Base-by-base conservation (phyloP, 1,140 invertebrate species). In the Melitaea cinxia region DNA sequence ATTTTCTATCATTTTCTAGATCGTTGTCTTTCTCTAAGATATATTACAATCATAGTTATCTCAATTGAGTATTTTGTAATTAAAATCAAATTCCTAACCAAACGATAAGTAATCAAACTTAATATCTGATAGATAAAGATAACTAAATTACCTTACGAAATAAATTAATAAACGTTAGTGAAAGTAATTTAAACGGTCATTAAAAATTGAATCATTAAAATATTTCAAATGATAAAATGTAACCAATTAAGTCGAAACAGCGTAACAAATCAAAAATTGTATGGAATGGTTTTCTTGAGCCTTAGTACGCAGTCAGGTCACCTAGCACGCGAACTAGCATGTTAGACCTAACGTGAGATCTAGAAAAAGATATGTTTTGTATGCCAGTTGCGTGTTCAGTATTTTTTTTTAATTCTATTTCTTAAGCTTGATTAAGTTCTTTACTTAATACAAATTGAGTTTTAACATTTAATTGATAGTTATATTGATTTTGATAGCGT, bases 321-420 rank as follows among this genome's bases (percentile, higher is more conserved):
- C 61, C 68, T 59, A 58, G 66, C 83, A 85, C 83, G 82, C 83
- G 45, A 85, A 33, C 52, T 85, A 61, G 80, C 83, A 83, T 85
- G 83, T 65, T 50, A 30, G 12, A 60, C 45, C 67, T 68, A 62
- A 71, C 72, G 56, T 52, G 72, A 62, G 70, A 72, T 67, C 67
- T 70, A 47, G 49, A 50, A 56, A 68, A 49, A 56, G 56, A 65
- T 69, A 62, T 54, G 60, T 21, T 37, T 7, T 24, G 37, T 42
- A 54, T 69, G 61, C 55, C 61, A 26, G 23, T 64, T 58, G 55
- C 61, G 54, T 66, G 57, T 24, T 55, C 35, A 21, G 17, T 30
- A 45, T 33, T 55, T 33, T 28, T 47, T 50, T 61, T 58, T 53
- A 12, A 57, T 39, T 64, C 54, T 68, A 42, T 73, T 57, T 15